Conservation (phyloP, 2,888 invertebrate genomes). For the Epistrophella euchroma region DNA sequence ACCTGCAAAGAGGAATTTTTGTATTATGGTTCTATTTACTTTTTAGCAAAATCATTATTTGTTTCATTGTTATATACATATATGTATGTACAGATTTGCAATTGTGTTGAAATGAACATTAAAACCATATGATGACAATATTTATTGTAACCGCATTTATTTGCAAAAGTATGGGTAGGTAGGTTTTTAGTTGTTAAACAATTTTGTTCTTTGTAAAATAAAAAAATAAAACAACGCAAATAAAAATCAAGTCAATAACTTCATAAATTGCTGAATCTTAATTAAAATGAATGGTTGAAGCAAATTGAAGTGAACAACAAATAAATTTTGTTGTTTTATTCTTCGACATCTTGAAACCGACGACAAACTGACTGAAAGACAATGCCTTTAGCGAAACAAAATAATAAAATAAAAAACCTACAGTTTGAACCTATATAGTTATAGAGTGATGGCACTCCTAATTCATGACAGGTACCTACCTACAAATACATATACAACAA, state of each 20-base stretch:
- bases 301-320: conserved; percentile 23
- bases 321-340: conserved; percentile 13
- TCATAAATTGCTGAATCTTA: conserved; percentile 12
- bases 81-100: neutral
- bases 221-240: conserved; percentile 4
- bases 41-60: neutral
- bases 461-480: conserved; percentile 15
- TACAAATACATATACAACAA: neutral
- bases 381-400: neutral
- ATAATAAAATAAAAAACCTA: neutral
- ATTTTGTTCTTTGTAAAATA: neutral
- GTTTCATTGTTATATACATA: neutral
- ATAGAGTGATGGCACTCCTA: conserved; percentile 34
- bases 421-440: neutral
- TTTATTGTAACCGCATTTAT: neutral
- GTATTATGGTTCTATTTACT: neutral
- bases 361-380: conserved; percentile 3
- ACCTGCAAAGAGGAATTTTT: neutral
- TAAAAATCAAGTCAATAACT: conserved; percentile 46
- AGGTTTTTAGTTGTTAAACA: neutral
- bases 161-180: neutral
- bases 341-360: neutral
- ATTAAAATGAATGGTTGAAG: conserved; percentile 4
- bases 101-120: neutral
- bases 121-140: neutral